A percentile compares a stretch with the other conserved stretches of the same genome.
phyloP scores from a whole-genome alignment of 92 coral and sea anemone genomes.

The Muricea muricata region DNA sequence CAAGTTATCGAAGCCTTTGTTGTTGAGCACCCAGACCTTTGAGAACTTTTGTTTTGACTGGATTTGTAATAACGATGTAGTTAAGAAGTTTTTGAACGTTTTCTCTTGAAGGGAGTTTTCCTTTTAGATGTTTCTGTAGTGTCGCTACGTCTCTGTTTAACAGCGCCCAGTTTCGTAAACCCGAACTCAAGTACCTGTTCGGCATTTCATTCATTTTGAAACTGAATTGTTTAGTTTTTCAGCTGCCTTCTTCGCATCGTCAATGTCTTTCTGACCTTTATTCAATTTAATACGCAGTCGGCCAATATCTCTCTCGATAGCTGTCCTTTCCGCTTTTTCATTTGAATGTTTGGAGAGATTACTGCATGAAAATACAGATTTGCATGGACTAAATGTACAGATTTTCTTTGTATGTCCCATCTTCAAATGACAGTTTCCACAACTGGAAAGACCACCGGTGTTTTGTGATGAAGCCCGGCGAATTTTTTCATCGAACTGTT shows the following conservation, averaged over 20 bases:
- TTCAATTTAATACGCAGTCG: slow-evolving; percentile 23
- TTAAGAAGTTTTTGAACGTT: slow-evolving; percentile 53
- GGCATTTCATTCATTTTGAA: slow-evolving; percentile 49
- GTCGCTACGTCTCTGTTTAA: slow-evolving; percentile 57
- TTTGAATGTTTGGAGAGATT: slow-evolving; percentile 26
- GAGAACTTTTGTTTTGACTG: background rate
- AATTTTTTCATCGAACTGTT: background rate
- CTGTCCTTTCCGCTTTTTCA: slow-evolving; percentile 37
- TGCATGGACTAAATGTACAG: slow-evolving; percentile 31
- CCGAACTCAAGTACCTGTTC: slow-evolving; percentile 40
- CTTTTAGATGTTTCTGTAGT: slow-evolving; percentile 50
- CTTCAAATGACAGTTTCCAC: slow-evolving; percentile 5
- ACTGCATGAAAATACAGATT: slow-evolving; percentile 49
- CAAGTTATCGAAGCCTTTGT: slow-evolving; percentile 3
- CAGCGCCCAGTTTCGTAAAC: slow-evolving; percentile 55
- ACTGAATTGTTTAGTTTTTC: slow-evolving; percentile 44
- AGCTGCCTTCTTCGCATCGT: slow-evolving; percentile 52
- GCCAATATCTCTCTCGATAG: slow-evolving; percentile 38
- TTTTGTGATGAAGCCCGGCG: background rate
- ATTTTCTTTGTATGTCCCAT: background rate
- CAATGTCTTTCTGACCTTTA: slow-evolving; percentile 47
- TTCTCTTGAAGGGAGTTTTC: slow-evolving; percentile 57
- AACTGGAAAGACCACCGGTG: background rate
- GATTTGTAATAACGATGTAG: background rate
- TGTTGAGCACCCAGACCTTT: background rate